These are phyloP conservation scores for Galerucella calmariensis DNA, from an alignment of 2,888 invertebrate species.

Conservation along the genomic window DNA sequence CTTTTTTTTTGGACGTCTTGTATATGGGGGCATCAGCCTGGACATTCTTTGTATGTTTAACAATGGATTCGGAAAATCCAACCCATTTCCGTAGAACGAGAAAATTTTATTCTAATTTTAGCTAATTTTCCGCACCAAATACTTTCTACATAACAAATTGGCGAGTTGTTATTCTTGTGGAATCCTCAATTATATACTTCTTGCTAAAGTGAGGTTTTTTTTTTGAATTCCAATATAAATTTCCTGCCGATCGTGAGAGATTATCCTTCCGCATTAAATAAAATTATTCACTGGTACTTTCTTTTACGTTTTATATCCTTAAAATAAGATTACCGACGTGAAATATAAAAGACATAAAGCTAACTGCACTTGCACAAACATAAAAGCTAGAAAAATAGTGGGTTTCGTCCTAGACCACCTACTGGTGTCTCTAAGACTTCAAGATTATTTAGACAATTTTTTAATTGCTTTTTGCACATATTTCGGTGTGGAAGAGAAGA, in stretches of 20 bases:
- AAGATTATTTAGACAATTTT: too few species aligned
- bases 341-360: neutral
- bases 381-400: too few species aligned
- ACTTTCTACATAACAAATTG: neutral
- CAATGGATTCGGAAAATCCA: neutral
- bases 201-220: neutral
- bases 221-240: neutral
- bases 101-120: neutral
- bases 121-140: conserved; percentile 2
- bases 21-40: too few species aligned
- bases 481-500: too few species aligned
- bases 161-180: neutral
- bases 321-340: neutral
- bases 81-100: neutral
- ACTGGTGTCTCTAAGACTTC: too few species aligned
- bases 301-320: neutral
- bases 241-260: neutral
- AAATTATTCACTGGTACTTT: neutral
- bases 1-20: too few species aligned
- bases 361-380: too few species aligned
- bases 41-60: neutral
- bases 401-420: too few species aligned
- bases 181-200: conserved; percentile 5
- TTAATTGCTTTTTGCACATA: too few species aligned
- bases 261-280: conserved; percentile 4